A percentile compares a stretch with the other conserved stretches of the same genome.
phyloP scores from a whole-genome alignment of 2,113 vertebrate genomes.

The Rhinichthys klamathensis region DNA sequence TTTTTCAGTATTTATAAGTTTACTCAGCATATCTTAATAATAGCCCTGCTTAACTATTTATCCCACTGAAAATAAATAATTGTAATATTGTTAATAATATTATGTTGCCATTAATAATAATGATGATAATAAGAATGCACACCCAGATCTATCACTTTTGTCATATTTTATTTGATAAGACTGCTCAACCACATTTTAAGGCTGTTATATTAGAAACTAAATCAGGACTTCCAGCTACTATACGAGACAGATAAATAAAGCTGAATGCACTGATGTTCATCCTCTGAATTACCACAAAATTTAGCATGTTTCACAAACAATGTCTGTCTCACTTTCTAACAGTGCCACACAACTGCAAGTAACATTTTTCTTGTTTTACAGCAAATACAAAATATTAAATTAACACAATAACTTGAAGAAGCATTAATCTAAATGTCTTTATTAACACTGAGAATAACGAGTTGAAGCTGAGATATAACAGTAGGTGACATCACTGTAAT shows the following conservation, averaged over 20 bases:
- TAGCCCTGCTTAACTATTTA: neutral
- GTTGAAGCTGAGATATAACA: neutral
- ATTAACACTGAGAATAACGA: neutral
- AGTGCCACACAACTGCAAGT: constrained; percentile 12
- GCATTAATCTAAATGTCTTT: constrained; percentile 6
- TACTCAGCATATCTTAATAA: neutral
- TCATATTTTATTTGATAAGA: constrained; percentile 66
- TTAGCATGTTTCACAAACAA: constrained; percentile 1
- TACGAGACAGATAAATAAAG: constrained; percentile 26
- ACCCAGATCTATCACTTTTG: neutral
- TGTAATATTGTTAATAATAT: no score
- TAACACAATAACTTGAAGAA: constrained; percentile 7
- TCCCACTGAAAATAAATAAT: neutral
- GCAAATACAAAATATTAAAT: constrained; percentile 12
- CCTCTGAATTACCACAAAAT: constrained; percentile 3
- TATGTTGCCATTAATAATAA: neutral
- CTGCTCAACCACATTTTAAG: constrained; percentile 58
- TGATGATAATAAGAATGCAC: neutral
- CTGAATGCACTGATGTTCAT: constrained; percentile 15
- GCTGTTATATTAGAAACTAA: constrained; percentile 46
- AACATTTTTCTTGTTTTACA: constrained; percentile 3
- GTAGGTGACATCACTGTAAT: neutral
- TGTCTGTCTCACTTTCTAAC: neutral
- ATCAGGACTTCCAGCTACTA: neutral
- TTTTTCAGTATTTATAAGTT: neutral